These are phyloP conservation scores for Apodemus agrarius DNA, from an alignment of 2,797 vertebrate genomes.

Conservation along the genomic window DNA sequence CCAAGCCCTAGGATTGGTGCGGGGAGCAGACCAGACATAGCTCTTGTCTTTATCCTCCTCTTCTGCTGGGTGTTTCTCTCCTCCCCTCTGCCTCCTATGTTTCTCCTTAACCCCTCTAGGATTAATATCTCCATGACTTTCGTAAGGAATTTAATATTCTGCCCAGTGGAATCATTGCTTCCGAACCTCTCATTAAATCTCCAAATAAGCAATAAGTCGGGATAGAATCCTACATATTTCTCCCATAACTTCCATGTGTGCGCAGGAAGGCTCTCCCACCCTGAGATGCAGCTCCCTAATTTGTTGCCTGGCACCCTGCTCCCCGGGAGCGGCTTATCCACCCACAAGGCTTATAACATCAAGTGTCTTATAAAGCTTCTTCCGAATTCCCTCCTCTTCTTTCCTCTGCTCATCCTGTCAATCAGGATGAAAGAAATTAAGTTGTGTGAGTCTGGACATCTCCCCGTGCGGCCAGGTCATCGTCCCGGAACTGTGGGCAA, in stretches of 20 bases:
- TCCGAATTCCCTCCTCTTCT: conserved; percentile 50
- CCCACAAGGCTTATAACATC: conserved; percentile 52
- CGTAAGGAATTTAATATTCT: conserved; percentile 23
- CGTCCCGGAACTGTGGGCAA: neutral
- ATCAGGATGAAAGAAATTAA: conserved; percentile 75
- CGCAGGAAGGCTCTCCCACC: neutral
- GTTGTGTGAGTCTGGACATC: neutral
- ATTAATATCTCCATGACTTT: neutral
- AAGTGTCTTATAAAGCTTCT: conserved; percentile 63
- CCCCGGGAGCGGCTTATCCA: conserved; percentile 25
- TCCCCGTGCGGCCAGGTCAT: conserved; percentile 16
- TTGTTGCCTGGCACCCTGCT: neutral
- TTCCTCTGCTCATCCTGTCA: conserved; percentile 69
- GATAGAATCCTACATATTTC: neutral
- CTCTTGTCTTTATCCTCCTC: neutral
- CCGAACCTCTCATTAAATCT: conserved; percentile 27
- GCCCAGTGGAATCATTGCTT: neutral
- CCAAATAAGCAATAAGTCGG: conserved; percentile 1
- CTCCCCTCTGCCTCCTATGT: rapidly evolving
- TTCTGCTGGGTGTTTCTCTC: rapidly evolving
- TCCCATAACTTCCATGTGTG: neutral
- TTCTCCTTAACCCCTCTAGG: neutral
- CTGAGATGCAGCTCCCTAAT: neutral
- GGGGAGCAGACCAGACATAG: no score
- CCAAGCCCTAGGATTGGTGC: neutral